A percentile compares a stretch with the other conserved stretches of the same genome.
phyloP scores from a whole-genome alignment of 1,140 invertebrate species.

The Choristoneura fumiferana region DNA sequence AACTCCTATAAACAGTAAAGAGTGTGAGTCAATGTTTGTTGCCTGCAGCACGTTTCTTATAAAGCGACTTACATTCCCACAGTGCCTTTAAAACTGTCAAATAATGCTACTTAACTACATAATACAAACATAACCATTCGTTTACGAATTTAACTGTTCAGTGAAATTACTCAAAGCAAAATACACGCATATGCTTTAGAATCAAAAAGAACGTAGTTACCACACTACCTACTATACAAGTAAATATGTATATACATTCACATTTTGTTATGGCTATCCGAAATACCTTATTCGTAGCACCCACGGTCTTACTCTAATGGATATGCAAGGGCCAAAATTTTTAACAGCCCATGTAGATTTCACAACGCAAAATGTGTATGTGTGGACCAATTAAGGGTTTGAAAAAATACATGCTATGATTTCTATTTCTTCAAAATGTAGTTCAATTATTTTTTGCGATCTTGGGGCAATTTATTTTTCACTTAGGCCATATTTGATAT shows the following conservation, averaged over 20 bases:
- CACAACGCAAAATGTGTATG: not conserved
- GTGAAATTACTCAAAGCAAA: constrained; percentile 27
- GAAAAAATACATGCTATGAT: too few relatives aligned
- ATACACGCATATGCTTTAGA: not conserved
- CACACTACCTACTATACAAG: too few relatives aligned
- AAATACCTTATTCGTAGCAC: constrained; percentile 39
- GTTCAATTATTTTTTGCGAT: too few relatives aligned
- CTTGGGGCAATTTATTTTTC: too few relatives aligned
- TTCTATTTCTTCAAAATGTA: too few relatives aligned
- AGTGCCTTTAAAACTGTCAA: constrained; percentile 19
- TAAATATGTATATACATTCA: not conserved
- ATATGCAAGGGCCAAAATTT: constrained; percentile 29
- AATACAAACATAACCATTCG: constrained; percentile 31
- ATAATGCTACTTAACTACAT: constrained; percentile 33
- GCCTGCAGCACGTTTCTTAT: too few relatives aligned
- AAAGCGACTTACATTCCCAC: too few relatives aligned
- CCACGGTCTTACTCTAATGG: constrained; percentile 45
- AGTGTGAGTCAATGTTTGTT: too few relatives aligned
- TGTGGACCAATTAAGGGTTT: too few relatives aligned
- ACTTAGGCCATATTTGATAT: too few relatives aligned
- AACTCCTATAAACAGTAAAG: too few relatives aligned
- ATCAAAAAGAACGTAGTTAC: too few relatives aligned
- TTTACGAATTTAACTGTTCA: constrained; percentile 41
- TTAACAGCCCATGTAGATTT: not conserved
- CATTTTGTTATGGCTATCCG: constrained; percentile 24